phyloP scores from a whole-genome alignment of 2,888 invertebrate genomes.

The Nephrotoma guestfalica region DNA sequence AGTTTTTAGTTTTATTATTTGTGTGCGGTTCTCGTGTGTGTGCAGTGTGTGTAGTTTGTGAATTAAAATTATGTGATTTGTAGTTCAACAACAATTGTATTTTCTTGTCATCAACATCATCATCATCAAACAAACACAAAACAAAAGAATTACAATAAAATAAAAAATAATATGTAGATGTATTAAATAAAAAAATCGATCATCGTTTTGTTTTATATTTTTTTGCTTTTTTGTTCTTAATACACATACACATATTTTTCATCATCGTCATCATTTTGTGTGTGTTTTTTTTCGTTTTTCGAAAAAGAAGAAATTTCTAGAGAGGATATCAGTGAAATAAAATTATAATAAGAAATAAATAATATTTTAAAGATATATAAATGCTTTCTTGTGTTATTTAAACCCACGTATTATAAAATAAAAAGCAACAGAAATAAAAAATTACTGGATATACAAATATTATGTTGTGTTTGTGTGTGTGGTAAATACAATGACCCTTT shows the following conservation, averaged over 20 bases:
- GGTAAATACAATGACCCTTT: constrained; percentile 2
- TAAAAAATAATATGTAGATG: not conserved
- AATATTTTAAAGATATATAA: not conserved
- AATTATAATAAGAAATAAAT: not conserved
- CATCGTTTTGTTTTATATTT: constrained; percentile 1
- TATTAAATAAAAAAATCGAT: constrained; percentile 2
- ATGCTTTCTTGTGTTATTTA: not conserved
- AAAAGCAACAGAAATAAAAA: not conserved
- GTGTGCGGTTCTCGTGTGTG: not conserved
- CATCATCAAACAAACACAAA: not conserved
- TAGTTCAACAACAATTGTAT: not conserved
- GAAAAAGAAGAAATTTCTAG: constrained; percentile 2
- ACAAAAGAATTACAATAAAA: not conserved
- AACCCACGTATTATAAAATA: constrained; percentile 1
- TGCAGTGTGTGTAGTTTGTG: not conserved
- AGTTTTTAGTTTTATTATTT: not conserved
- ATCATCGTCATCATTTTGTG: constrained; percentile 2
- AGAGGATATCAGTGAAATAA: constrained; percentile 3
- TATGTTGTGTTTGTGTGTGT: not conserved
- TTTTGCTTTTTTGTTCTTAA: not conserved
- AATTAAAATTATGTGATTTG: not conserved
- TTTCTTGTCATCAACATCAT: constrained; percentile 1
- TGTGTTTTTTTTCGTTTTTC: not conserved
- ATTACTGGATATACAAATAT: not conserved
- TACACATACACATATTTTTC: not conserved